These are phyloP conservation scores for Pteropus rufus DNA, from an alignment of 2,797 vertebrate species.

Conservation along the genomic window DNA sequence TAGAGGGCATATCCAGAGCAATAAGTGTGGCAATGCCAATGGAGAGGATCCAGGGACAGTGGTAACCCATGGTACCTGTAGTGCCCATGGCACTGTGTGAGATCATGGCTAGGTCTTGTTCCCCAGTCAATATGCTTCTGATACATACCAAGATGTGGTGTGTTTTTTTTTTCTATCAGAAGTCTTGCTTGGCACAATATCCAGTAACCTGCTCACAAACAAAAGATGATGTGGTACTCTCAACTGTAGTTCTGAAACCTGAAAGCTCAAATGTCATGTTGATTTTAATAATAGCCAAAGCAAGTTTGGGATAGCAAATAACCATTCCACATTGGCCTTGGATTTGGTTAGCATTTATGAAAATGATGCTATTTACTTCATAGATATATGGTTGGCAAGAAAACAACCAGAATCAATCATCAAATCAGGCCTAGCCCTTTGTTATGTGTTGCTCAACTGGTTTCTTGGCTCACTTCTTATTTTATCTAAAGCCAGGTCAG, in stretches of 20 bases:
- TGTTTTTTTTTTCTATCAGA: background rate
- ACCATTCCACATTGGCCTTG: background rate
- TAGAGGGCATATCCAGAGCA: background rate
- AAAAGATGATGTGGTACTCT: background rate
- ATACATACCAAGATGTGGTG: background rate
- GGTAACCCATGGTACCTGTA: background rate
- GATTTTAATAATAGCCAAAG: background rate
- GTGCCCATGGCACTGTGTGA: fast-evolving
- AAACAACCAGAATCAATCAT: slow-evolving; percentile 29
- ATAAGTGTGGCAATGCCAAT: background rate
- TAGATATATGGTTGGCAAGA: background rate
- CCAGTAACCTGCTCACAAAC: background rate
- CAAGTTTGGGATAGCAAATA: background rate
- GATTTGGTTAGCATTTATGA: background rate
- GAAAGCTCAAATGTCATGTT: background rate
- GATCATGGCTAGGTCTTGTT: background rate
- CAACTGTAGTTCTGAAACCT: background rate
- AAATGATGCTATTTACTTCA: slow-evolving; percentile 12
- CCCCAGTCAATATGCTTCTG: background rate
- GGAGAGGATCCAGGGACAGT: background rate
- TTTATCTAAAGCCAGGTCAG: slow-evolving; percentile 60
- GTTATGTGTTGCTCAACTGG: background rate
- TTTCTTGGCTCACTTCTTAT: slow-evolving; percentile 47
- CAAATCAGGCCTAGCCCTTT: background rate
- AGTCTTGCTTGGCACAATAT: background rate